A percentile compares a stretch with the other conserved stretches of the same genome.
These are phyloP conservation scores for Campylomormyrus numenius DNA, from an alignment of 2,113 vertebrate species.

Conservation along the genomic window DNA sequence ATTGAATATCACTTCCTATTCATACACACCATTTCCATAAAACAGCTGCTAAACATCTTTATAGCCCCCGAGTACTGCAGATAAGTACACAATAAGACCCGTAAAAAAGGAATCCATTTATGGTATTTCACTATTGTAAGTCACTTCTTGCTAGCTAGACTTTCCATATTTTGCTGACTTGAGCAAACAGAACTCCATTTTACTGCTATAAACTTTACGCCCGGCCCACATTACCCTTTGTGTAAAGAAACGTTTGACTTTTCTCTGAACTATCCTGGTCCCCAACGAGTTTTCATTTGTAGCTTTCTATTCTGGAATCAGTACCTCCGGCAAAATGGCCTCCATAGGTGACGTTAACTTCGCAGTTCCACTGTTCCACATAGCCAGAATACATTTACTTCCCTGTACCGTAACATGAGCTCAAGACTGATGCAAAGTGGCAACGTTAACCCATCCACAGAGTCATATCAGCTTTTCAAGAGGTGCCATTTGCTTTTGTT, in stretches of 20 bases:
- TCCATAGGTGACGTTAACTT: not conserved
- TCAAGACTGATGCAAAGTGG: not conserved
- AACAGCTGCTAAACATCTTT: not conserved
- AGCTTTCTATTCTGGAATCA: not conserved
- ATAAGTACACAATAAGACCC: not conserved
- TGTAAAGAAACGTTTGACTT: not conserved
- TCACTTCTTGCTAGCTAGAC: not conserved
- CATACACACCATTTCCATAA: not conserved
- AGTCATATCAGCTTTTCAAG: not conserved
- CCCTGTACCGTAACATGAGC: not conserved
- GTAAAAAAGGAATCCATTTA: not conserved
- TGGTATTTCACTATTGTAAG: not conserved
- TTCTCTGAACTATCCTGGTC: not conserved
- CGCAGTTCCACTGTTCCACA: not conserved
- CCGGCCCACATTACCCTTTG: not conserved
- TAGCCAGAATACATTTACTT: not conserved
- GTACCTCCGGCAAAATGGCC: not conserved
- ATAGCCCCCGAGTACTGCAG: not conserved
- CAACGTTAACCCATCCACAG: not conserved
- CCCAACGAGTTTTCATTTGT: not conserved
- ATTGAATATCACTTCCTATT: not conserved
- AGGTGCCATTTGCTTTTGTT: not conserved
- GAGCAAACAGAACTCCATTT: not conserved
- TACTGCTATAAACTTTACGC: not conserved
- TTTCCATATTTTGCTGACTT: not conserved